These are phyloP conservation scores for Garrulus glandarius DNA, from an alignment of 2,797 vertebrate species.

Conservation along the genomic window DNA sequence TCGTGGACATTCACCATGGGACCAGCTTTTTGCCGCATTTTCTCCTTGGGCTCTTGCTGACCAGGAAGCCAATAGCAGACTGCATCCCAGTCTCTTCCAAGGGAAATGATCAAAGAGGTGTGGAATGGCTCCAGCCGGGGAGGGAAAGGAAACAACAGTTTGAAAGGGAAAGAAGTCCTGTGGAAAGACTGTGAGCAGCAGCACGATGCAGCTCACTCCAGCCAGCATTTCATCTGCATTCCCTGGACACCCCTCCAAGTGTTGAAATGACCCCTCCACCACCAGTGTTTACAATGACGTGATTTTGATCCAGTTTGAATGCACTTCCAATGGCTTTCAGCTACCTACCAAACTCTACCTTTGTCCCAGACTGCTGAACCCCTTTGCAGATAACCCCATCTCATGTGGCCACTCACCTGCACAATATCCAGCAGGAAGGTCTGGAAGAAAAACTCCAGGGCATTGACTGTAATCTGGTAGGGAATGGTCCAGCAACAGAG, in stretches of 20 bases:
- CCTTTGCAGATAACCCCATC: not conserved
- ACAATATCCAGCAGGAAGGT: constrained; percentile 81
- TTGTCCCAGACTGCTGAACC: not conserved
- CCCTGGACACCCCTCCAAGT: not conserved
- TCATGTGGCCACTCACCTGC: constrained; percentile 50
- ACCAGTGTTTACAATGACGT: not conserved
- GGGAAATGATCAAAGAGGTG: constrained; percentile 75
- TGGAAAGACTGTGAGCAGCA: not conserved
- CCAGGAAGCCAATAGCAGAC: constrained; percentile 76
- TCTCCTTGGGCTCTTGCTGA: constrained; percentile 74
- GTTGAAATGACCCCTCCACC: not conserved
- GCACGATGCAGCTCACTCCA: rapidly evolving
- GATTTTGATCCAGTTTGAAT: not conserved
- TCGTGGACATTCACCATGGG: constrained; percentile 63
- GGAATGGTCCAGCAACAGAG: constrained; percentile 76
- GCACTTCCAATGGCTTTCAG: not conserved
- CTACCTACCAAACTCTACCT: not conserved
- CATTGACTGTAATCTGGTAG: constrained; percentile 71
- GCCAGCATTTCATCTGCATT: not conserved
- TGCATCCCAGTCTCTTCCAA: constrained; percentile 78
- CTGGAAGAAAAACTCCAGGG: constrained; percentile 73
- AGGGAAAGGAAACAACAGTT: not conserved
- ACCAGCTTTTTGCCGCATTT: constrained; percentile 70
- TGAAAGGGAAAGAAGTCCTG: not conserved
- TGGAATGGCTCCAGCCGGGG: constrained; percentile 73